These are phyloP conservation scores for Nannospalax galili DNA, from an alignment of 2,113 vertebrate genomes.

Conservation along the genomic window DNA sequence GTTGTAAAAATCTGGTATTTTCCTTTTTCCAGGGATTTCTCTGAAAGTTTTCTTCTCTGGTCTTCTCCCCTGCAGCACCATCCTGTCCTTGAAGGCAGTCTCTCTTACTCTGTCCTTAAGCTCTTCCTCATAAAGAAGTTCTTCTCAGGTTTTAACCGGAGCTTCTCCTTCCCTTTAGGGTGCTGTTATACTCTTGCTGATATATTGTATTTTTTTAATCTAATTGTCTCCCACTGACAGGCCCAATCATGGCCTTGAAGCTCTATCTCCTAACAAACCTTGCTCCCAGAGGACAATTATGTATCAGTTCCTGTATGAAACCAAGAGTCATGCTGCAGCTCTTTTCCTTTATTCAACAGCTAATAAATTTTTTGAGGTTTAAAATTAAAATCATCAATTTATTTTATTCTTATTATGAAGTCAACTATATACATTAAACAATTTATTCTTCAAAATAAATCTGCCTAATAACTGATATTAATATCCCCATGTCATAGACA, in stretches of 20 bases:
- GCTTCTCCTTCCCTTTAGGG: background rate
- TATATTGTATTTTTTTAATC: background rate
- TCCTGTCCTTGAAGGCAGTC: background rate
- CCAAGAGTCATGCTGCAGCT: background rate
- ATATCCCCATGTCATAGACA: background rate
- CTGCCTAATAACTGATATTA: background rate
- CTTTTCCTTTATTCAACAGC: background rate
- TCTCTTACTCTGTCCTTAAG: background rate
- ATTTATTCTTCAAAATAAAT: conserved; percentile 12
- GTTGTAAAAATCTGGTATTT: background rate
- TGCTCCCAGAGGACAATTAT: no score
- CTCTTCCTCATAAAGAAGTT: background rate
- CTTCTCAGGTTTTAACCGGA: background rate
- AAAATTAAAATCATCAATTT: background rate
- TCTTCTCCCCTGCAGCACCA: background rate
- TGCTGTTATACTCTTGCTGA: background rate
- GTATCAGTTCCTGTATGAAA: background rate
- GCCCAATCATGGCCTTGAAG: background rate
- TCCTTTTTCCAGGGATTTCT: background rate
- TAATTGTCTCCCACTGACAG: background rate
- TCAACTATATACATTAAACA: background rate
- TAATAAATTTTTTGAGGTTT: background rate
- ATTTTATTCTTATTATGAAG: background rate
- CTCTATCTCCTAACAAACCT: background rate
- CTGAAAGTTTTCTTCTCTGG: background rate